Evolutionary conservation across 2,888 invertebrate species (phyloP), one percentile per base, ranked within the genome.

Genomic region (Lapara coniferarum): DNA sequence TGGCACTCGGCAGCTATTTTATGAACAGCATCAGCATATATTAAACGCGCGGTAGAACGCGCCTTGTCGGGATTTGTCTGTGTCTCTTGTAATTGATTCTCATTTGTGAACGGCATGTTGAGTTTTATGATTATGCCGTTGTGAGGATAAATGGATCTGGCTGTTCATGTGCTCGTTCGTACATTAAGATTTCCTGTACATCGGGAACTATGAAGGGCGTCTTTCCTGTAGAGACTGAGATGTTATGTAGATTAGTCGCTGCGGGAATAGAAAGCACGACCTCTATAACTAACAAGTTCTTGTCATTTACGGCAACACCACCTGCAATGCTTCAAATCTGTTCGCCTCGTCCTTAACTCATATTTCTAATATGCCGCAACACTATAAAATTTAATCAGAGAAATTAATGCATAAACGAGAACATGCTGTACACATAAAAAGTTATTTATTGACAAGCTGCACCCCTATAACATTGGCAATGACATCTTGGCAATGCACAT

Each of bases 1-100:
- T 6, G 37, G 37, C 46, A 59, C 52, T 37, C 66, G 67, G 71
- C 73, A 71, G 72, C 71, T 73, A 72, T 73, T 72, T 74, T 71
- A 71, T 74, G 68, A 58, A 30, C 68, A 63, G 44, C 44, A 59
- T 49, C 63, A 63, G 46, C 63, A 46, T 19, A 46, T 63, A 63
- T 63, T 63, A 63, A 63, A 63, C 46, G 19, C 49, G 49, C 63
- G 16, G 19, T 58, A 14, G n/a, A 59, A 44, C 46, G 59, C 59
- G 10, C 16, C 44, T 16, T 44, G 59, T 46, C 44, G 44, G 46
- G 59, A 59, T 59, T 59, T 59, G 59, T 59, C 16, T 59, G 53
- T 53, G 53, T 53, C 53, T n/a, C 37, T 37, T 37, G n/a, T 53
- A 16, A 53, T 53, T 53, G 53, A 53, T 53, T 53, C 16, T 53